These are phyloP conservation scores for Tyrophagus putrescentiae DNA, from an alignment of 1,140 invertebrate genomes.

Conservation along the genomic window DNA sequence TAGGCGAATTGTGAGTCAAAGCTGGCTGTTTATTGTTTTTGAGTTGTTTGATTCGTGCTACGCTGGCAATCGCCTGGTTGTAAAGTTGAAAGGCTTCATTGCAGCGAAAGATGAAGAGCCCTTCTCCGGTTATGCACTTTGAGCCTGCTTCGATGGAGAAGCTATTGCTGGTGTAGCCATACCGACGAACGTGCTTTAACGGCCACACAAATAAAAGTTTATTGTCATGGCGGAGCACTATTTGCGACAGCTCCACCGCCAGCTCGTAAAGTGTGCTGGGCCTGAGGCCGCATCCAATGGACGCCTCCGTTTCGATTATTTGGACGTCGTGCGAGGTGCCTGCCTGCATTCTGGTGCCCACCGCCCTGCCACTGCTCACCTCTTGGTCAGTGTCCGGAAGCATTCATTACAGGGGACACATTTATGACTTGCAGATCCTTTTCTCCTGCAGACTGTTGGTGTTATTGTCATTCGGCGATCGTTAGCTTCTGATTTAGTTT, in stretches of 20 bases:
- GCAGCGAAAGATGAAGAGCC: conserved; percentile 54
- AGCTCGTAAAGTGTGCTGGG: conserved; percentile 47
- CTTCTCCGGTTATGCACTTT: conserved; percentile 69
- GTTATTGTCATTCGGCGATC: too few relatives aligned
- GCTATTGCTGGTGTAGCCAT: conserved; percentile 60
- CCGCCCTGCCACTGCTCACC: too few relatives aligned
- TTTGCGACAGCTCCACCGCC: conserved; percentile 45
- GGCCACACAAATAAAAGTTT: conserved; percentile 61
- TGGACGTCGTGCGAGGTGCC: too few relatives aligned
- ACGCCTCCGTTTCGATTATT: conserved; percentile 58
- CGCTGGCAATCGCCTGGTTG: background rate
- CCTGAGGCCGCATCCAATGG: conserved; percentile 50
- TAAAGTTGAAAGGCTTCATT: conserved; percentile 23
- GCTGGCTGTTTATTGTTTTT: too few relatives aligned
- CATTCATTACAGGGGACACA: too few relatives aligned
- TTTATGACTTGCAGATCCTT: too few relatives aligned
- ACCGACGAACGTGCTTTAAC: conserved; percentile 63
- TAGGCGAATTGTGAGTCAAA: too few relatives aligned
- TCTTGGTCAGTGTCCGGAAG: too few relatives aligned
- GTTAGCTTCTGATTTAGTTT: too few relatives aligned
- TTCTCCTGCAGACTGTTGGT: too few relatives aligned
- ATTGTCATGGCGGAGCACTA: conserved; percentile 49
- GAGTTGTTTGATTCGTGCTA: conserved; percentile 10
- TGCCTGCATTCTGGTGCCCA: too few relatives aligned
- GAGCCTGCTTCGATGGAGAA: conserved; percentile 80